These are phyloP conservation scores for Eupithecia centaureata DNA, from an alignment of 2,888 invertebrate species.

Conservation along the genomic window DNA sequence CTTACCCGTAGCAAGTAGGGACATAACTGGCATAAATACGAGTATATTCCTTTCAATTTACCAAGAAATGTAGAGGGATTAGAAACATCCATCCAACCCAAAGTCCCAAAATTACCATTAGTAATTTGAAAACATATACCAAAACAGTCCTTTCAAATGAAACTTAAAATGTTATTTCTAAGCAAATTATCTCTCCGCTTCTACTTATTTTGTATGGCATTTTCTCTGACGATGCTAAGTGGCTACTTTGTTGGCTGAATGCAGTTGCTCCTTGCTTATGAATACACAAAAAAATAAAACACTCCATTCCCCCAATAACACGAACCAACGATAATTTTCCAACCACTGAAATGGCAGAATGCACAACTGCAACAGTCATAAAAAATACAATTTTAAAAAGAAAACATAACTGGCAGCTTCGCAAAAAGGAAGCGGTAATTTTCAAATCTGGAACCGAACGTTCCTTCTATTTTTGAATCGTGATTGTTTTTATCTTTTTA, in stretches of 20 bases:
- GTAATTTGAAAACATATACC: neutral
- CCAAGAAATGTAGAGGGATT: neutral
- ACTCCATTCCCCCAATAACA: constrained; percentile 16
- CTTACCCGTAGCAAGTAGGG: no score
- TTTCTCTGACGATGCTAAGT: constrained; percentile 5
- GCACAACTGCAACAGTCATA: constrained; percentile 27
- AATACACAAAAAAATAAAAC: constrained; percentile 11
- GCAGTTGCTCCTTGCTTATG: constrained; percentile 12
- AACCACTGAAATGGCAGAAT: constrained; percentile 29
- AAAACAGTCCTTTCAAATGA: neutral
- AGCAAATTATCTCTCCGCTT: constrained; percentile 4
- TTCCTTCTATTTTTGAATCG: constrained; percentile 18
- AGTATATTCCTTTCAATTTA: neutral
- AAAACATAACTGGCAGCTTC: constrained; percentile 18
- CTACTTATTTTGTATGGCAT: neutral
- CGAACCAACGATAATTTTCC: constrained; percentile 10
- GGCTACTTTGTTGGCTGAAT: neutral
- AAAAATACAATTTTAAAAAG: constrained; percentile 19
- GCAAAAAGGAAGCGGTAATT: constrained; percentile 25
- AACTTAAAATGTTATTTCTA: constrained; percentile 9
- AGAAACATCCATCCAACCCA: neutral
- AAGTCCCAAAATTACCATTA: neutral
- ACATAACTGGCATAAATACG: neutral
- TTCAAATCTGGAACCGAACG: constrained; percentile 28
- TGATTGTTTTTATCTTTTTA: constrained; percentile 8